Percentiles rank a stretch among this genome's conserved stretches.
These are phyloP conservation scores for Drosophila persimilis DNA, from an alignment of 1,140 invertebrate genomes.

Conservation along the genomic window DNA sequence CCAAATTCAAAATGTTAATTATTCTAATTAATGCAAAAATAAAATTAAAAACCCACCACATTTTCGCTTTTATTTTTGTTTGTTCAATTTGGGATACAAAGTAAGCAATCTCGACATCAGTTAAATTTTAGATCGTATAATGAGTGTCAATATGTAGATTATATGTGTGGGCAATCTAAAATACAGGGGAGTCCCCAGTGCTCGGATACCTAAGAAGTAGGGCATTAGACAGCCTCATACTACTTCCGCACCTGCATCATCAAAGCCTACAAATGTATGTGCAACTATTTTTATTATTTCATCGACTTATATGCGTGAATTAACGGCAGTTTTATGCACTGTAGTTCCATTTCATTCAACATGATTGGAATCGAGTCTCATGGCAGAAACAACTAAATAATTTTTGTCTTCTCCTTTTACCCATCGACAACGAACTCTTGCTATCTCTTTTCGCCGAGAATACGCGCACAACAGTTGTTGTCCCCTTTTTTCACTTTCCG, in stretches of 20 bases:
- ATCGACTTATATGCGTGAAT: constrained; percentile 27
- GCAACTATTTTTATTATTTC: constrained; percentile 43
- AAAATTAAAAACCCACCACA: constrained; percentile 20
- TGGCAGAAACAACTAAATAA: no score
- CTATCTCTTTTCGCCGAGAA: no score
- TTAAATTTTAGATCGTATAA: no score
- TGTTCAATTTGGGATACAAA: not conserved
- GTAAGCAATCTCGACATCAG: not conserved
- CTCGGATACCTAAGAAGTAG: not conserved
- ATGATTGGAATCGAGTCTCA: no score
- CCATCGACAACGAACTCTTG: no score
- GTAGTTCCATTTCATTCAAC: not conserved
- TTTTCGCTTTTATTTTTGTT: constrained; percentile 1
- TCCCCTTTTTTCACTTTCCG: no score
- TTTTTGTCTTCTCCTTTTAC: no score
- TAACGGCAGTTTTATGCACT: constrained; percentile 33
- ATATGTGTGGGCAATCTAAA: no score
- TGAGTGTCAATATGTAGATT: no score
- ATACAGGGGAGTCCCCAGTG: no score
- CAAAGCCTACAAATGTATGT: constrained; percentile 2
- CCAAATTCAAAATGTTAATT: constrained; percentile 17
- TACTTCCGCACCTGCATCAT: not conserved
- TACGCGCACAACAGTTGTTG: no score
- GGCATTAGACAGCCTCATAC: constrained; percentile 6
- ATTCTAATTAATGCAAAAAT: constrained; percentile 30